Percentiles rank a stretch among this genome's conserved stretches.
Evolutionary conservation across 2,113 vertebrate genomes (phyloP).

Genomic region (Cyprinus carpio): DNA sequence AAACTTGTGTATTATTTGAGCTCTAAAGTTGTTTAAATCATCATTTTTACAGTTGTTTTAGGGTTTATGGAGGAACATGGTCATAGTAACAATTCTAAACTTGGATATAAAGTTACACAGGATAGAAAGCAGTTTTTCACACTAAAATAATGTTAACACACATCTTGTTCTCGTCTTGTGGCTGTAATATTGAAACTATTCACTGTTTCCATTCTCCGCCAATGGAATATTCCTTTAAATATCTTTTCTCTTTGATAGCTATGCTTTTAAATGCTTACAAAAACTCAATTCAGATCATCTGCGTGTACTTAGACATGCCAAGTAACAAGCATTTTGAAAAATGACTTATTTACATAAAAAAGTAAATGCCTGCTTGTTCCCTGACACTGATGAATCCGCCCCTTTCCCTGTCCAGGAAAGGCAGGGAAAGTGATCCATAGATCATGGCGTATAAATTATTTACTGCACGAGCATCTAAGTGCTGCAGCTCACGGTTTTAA

Average conservation of each 20-base stretch:
- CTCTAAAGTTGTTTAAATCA: neutral
- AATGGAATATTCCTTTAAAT: neutral
- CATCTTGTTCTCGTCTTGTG: neutral
- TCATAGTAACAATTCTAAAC: neutral
- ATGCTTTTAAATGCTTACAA: neutral
- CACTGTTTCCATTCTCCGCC: neutral
- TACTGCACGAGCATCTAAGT: slow-evolving; percentile 79
- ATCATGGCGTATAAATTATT: slow-evolving; percentile 80
- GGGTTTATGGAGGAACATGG: neutral
- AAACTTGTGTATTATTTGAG: neutral
- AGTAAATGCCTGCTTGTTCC: slow-evolving; percentile 27
- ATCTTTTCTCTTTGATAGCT: neutral
- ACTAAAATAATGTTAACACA: neutral
- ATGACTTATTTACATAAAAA: slow-evolving; percentile 45
- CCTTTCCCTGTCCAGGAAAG: slow-evolving; percentile 71
- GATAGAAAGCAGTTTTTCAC: neutral
- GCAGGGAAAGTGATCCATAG: slow-evolving; percentile 74
- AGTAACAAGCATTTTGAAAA: slow-evolving; percentile 35
- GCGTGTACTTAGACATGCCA: slow-evolving; percentile 22
- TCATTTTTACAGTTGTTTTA: neutral
- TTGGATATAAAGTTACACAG: neutral
- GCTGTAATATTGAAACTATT: neutral
- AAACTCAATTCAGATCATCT: neutral
- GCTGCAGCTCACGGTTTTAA: slow-evolving; percentile 77
- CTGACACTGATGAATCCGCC: slow-evolving; percentile 73